Evolutionary conservation across 2,113 vertebrate species (phyloP), one percentile per base, ranked within the genome.

Genomic region (Zosterops hypoxanthus): DNA sequence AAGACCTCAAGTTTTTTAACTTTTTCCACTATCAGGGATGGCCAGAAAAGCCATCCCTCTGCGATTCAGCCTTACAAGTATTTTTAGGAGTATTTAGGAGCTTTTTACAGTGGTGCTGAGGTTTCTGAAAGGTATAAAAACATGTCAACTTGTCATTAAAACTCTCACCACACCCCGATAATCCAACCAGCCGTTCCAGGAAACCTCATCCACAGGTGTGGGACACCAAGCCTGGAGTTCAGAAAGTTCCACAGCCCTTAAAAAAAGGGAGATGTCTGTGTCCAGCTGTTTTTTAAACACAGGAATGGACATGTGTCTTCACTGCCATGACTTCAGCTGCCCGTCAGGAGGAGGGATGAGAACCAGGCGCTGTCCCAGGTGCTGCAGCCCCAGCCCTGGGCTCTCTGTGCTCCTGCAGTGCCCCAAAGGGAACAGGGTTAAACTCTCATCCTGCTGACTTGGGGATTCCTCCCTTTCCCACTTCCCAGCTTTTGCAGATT

Each of bases 341-440:
- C 14, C 31, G 7, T 7, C 34, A 41, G 12, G 7, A 2, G 5
- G 8, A 31, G 25, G 17, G 11, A 2, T 6, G 4, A 14, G 12
- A 18, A 4, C 26, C n/a, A 6, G 34, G 31, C 0, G 3, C 19
- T n/a, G 42, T 56, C 44, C 60, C 7, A 4, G 19, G 29, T 23
- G 36, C 79, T 47, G 75, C 71, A 69, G 52, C 36, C 22, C 34
- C 10, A 14, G 47, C n/a, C 72, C 70, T 12, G 0, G 0, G 55
- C 57, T 63, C 31, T 3, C 19, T 0, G 0, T 4, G 39, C 29
- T 56, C n/a, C 5, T 9, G 61, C 41, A 19, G 39, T 0, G 2
- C 28, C 34, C 1, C 55, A 8, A 2, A 0, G 1, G 59, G 7
- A 90, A 4, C 39, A 20, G 20, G 1, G 0, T 16, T 16, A 21